phyloP scores from a whole-genome alignment of 1,140 invertebrate genomes.

The Aphaenogaster floridana region DNA sequence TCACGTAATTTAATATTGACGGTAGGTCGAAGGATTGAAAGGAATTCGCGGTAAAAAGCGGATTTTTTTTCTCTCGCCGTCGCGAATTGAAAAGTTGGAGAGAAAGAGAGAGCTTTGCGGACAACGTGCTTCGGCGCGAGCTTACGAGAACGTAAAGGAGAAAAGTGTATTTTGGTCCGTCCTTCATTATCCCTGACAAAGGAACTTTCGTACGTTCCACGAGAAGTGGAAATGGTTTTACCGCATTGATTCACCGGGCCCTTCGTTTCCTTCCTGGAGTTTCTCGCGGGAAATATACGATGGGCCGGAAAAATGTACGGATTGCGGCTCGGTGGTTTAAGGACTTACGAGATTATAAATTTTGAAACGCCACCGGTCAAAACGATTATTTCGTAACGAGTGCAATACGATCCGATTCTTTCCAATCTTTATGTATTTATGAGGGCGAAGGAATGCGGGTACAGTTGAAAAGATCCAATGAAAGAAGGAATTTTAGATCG shows the following conservation, averaged over 20 bases:
- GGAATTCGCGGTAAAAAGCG: neutral
- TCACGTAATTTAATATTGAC: conserved; percentile 36
- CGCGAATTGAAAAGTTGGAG: conserved; percentile 11
- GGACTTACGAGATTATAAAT: conserved; percentile 40
- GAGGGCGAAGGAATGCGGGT: neutral
- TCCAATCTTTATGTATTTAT: neutral
- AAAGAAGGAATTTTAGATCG: neutral
- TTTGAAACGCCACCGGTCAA: conserved; percentile 1
- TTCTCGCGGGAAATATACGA: conserved; percentile 21
- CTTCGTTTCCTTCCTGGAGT: neutral
- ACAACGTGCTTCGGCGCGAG: neutral
- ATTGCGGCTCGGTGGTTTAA: neutral
- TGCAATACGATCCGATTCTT: conserved; percentile 11
- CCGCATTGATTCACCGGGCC: conserved; percentile 20
- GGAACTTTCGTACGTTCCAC: conserved; percentile 4
- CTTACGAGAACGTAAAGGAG: conserved; percentile 41
- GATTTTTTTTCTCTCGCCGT: neutral
- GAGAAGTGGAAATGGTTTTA: conserved; percentile 5
- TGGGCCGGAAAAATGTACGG: conserved; percentile 31
- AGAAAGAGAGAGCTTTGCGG: conserved; percentile 2
- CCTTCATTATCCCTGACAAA: conserved; percentile 51
- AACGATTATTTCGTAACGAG: neutral
- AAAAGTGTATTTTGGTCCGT: conserved; percentile 24
- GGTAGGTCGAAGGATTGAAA: neutral
- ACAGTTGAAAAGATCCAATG: neutral